phyloP scores from a whole-genome alignment of 2,888 invertebrate species.

The Xanthia icteritia region DNA sequence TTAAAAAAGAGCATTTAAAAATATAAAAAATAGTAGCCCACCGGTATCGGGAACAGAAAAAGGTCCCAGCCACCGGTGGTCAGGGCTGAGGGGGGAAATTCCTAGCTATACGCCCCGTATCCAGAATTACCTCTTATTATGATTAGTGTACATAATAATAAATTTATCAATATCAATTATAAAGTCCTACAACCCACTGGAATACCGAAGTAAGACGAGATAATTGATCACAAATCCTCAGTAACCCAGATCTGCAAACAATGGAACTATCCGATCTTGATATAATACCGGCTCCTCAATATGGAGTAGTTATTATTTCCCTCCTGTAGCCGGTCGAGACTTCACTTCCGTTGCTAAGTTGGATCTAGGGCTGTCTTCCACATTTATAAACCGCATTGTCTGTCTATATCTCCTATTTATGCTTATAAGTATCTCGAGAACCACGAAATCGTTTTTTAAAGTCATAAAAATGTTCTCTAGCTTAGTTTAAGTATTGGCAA shows the following conservation, averaged over 20 bases:
- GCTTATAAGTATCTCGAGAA: not conserved
- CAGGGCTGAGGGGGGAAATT: too few species aligned
- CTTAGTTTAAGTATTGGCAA: not conserved
- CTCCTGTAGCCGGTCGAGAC: constrained; percentile 12
- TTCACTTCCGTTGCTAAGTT: constrained; percentile 14
- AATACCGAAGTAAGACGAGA: not conserved
- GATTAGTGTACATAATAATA: too few species aligned
- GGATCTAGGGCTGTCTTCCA: not conserved
- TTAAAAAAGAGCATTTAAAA: too few species aligned
- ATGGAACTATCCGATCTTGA: constrained; percentile 52
- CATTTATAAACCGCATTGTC: not conserved
- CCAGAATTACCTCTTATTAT: too few species aligned
- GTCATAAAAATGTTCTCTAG: not conserved
- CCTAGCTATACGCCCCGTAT: too few species aligned
- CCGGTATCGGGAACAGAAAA: too few species aligned
- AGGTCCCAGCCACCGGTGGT: too few species aligned
- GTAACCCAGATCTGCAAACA: constrained; percentile 49
- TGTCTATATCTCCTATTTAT: not conserved
- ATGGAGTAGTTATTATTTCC: constrained; percentile 35
- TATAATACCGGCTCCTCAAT: constrained; percentile 19
- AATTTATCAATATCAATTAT: constrained; percentile 14
- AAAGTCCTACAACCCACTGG: not conserved
- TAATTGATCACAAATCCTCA: constrained; percentile 35
- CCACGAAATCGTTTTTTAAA: too few species aligned
- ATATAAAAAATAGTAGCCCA: too few species aligned